Evolutionary conservation across 2,797 vertebrate genomes (phyloP), one percentile per base, ranked within the genome.

Genomic region (Phataginus tricuspis): DNA sequence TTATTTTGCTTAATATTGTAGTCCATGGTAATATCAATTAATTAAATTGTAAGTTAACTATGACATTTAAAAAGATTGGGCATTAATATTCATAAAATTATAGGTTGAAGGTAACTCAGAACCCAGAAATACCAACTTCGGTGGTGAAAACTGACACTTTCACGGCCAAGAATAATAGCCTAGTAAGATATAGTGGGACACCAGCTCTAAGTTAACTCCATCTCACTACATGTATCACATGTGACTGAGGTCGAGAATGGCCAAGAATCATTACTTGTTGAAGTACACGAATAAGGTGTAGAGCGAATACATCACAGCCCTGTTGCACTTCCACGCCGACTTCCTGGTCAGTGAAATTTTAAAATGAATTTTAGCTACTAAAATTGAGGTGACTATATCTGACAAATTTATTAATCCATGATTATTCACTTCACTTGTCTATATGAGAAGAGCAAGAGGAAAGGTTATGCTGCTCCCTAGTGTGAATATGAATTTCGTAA

Each of bases 391-490:
- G 57, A 55, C 49, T 69, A 3, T 86, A 71, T 39, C 39, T 92
- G 64, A 88, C 45, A 91, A 87, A 29, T 61, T 3, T 89, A 94
- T 92, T 90, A 79, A 90, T 49, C 83, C 86, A 64, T 10, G 27
- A 49, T 80, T 90, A 79, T 69, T 93, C 69, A 94, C n/a, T 83
- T 10, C 37, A 45, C 39, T 16, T 68, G 10, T 63, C 39, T 19
- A 42, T 23, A 39, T 21, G 14, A 68, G 63, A 95, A 68, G 63
- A 95, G 29, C 45, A 89, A 91, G 87, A 92, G 45, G 10, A 97
- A 96, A 97, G 80, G 86, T 80, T 91, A 89, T 97, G 91, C 31
- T 29, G 75, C 96, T 96, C 96, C 93, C 97, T 96, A 95, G 96
- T 96, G 97, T 96, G 94, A 96, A 92, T 93, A 94, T 69, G 86